Percentiles rank a stretch among this genome's conserved stretches.
phyloP scores from a whole-genome alignment of 2,113 vertebrate genomes.

The Dicrurus megarhynchus region DNA sequence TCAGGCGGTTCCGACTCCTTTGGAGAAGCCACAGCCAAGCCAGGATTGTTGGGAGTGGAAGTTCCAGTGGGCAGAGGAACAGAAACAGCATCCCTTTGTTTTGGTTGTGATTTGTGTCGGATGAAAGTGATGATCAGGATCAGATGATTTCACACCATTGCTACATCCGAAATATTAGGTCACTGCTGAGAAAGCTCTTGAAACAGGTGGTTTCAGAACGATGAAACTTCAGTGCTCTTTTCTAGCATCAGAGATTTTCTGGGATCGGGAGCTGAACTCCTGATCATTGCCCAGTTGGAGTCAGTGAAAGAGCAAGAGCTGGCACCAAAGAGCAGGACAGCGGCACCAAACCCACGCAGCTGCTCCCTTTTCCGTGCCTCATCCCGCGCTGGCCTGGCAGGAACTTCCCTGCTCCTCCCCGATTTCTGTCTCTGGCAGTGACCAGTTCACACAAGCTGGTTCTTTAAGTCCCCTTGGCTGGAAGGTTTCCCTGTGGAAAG shows the following conservation, averaged over 20 bases:
- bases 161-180: neutral
- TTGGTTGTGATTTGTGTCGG: neutral
- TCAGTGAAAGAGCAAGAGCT: neutral
- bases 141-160: neutral
- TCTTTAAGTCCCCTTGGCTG: neutral
- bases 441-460: neutral
- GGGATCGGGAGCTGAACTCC: neutral
- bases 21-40: neutral
- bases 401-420: neutral
- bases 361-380: neutral
- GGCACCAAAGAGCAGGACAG: neutral
- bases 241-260: neutral
- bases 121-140: neutral
- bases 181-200: neutral
- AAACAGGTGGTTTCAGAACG: neutral
- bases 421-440: neutral
- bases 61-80: neutral
- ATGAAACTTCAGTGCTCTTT: neutral
- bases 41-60: neutral
- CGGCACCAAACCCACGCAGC: neutral
- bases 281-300: accelerated
- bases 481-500: neutral
- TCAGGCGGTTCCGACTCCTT: neutral
- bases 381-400: neutral
- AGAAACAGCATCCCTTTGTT: neutral